Percentiles rank a stretch among this genome's conserved stretches.
phyloP scores from a whole-genome alignment of 1,140 invertebrate species.

The Littorina saxatilis region DNA sequence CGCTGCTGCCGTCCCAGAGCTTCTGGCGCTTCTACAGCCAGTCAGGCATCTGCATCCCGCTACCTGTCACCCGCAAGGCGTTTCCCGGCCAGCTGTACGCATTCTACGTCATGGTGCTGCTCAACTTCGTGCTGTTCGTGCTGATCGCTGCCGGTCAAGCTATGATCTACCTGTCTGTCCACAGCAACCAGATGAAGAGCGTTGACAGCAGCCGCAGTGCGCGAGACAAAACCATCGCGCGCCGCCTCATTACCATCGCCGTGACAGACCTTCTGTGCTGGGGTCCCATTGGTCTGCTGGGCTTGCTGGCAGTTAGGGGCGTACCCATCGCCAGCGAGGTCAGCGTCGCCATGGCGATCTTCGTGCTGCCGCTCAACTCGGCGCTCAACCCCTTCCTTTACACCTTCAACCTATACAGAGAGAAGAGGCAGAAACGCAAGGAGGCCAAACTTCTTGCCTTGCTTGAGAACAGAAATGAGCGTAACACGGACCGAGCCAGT shows the following conservation, averaged over 20 bases:
- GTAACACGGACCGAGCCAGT: too few relatives aligned
- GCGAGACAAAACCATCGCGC: neutral
- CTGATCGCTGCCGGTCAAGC: conserved; percentile 43
- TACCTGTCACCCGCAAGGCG: conserved; percentile 42
- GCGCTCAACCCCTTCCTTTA: conserved; percentile 8
- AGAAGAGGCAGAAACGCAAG: neutral
- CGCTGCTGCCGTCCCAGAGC: neutral
- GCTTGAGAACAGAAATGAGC: too few relatives aligned
- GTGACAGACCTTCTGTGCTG: conserved; percentile 19
- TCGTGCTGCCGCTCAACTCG: conserved; percentile 12
- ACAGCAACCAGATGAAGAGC: neutral
- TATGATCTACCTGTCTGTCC: conserved; percentile 41
- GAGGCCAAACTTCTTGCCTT: neutral
- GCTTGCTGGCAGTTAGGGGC: neutral
- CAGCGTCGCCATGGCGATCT: too few relatives aligned
- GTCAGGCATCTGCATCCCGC: conserved; percentile 46
- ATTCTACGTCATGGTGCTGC: conserved; percentile 44
- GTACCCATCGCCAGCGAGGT: neutral
- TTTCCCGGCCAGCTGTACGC: conserved; percentile 46
- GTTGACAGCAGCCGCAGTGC: too few relatives aligned
- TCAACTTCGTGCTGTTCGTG: conserved; percentile 39
- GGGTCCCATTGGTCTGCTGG: conserved; percentile 17
- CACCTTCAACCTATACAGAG: neutral
- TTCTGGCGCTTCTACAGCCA: conserved; percentile 30
- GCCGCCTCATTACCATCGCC: too few relatives aligned